These are phyloP conservation scores for Amblyopsis rosae DNA, from an alignment of 2,113 vertebrate species.

Conservation along the genomic window DNA sequence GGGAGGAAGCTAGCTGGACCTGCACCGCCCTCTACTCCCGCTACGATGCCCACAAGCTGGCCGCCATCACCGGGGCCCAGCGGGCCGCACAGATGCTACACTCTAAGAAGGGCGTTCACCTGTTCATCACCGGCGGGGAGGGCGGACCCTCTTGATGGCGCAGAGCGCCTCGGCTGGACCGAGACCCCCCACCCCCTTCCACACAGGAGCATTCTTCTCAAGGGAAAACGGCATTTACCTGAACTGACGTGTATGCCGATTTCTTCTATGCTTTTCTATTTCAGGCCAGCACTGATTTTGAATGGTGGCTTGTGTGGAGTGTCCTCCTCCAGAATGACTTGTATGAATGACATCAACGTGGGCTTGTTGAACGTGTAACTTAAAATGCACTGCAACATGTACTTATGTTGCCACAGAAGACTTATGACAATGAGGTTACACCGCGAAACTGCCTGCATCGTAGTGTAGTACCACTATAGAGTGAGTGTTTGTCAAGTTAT, in stretches of 20 bases:
- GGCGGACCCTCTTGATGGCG: constrained; percentile 69
- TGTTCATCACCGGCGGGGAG: constrained; percentile 92
- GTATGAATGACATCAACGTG: no score
- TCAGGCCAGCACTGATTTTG: no score
- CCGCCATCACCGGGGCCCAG: constrained; percentile 84
- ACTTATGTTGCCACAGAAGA: no score
- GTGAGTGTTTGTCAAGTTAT: not conserved
- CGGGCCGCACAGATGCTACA: constrained; percentile 93
- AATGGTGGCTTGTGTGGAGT: no score
- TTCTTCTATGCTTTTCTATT: no score
- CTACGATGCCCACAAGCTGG: constrained; percentile 88
- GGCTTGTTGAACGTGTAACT: no score
- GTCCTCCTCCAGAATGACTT: no score
- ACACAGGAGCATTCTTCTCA: not conserved
- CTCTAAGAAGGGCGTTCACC: constrained; percentile 88
- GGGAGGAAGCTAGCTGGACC: constrained; percentile 87
- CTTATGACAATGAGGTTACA: no score
- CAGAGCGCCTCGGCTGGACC: not conserved
- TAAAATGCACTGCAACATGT: no score
- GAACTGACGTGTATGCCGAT: no score
- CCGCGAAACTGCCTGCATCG: no score
- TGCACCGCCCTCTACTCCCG: constrained; percentile 91
- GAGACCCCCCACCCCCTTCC: not conserved
- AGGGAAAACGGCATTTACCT: not conserved
- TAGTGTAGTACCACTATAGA: no score